A percentile compares a stretch with the other conserved stretches of the same genome.
These are phyloP conservation scores for Drosophila azteca DNA, from an alignment of 1,140 invertebrate species.

Conservation along the genomic window DNA sequence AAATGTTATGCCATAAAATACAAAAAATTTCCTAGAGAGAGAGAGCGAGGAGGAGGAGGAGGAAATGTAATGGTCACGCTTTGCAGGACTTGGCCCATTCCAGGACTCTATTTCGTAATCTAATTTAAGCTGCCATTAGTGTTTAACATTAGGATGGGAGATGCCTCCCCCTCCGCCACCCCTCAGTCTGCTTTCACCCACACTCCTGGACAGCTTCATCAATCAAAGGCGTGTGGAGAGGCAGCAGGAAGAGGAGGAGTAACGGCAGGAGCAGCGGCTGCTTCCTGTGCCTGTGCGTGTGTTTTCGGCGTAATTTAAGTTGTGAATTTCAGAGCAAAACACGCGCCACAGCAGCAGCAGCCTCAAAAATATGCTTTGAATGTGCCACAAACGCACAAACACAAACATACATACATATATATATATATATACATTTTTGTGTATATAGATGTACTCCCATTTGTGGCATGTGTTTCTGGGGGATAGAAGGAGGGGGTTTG, in stretches of 20 bases:
- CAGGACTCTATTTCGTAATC: slow-evolving; percentile 53
- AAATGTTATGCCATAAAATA: slow-evolving; percentile 61
- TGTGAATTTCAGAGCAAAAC: slow-evolving; percentile 67
- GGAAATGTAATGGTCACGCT: slow-evolving; percentile 73
- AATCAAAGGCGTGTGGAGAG: slow-evolving; percentile 63
- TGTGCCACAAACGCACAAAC: slow-evolving; percentile 30
- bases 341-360: slow-evolving; percentile 45
- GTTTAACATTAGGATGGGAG: slow-evolving; percentile 62
- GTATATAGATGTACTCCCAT: slow-evolving; percentile 1
- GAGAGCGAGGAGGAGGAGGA: slow-evolving; percentile 21
- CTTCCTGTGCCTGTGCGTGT: slow-evolving; percentile 49
- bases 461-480: slow-evolving; percentile 63
- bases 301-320: slow-evolving; percentile 68
- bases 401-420: no score
- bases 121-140: slow-evolving; percentile 80
- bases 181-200: background rate
- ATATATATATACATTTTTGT: no score
- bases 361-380: slow-evolving; percentile 65
- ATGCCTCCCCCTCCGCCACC: background rate
- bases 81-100: slow-evolving; percentile 5
- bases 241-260: background rate
- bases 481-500: background rate
- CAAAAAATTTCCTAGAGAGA: slow-evolving; percentile 30
- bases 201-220: slow-evolving; percentile 55
- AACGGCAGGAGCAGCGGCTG: background rate